Conservation (phyloP, 2,888 invertebrate species). For the Drosophila rellima region DNA sequence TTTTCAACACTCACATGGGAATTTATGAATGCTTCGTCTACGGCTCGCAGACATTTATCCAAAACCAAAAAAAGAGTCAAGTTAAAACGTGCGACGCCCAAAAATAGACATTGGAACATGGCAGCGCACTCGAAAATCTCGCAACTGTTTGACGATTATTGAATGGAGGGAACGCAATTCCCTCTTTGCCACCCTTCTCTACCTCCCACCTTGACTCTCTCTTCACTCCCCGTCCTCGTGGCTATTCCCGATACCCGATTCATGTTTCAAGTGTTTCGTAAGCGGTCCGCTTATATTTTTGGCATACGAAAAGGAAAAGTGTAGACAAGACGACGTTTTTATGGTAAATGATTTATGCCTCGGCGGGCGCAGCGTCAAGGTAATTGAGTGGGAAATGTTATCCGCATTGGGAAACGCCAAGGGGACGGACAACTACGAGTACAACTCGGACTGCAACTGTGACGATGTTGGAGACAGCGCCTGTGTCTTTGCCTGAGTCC, state of each 20-base stretch:
- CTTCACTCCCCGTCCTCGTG: neutral
- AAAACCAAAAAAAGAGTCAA: constrained; percentile 76
- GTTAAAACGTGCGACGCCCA: constrained; percentile 76
- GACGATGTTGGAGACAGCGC: constrained; percentile 5
- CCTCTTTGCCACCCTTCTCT: neutral
- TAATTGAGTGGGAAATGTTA: constrained; percentile 79
- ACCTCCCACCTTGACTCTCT: neutral
- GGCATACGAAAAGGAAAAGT: constrained; percentile 75
- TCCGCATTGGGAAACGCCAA: constrained; percentile 38
- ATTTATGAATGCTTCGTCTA: constrained; percentile 72
- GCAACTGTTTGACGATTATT: constrained; percentile 75
- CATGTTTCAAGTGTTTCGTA: constrained; percentile 76
- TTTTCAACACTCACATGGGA: constrained; percentile 75
- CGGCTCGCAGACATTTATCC: constrained; percentile 69
- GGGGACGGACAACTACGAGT: neutral
- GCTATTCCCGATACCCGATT: constrained; percentile 48
- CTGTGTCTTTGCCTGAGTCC: constrained; percentile 22
- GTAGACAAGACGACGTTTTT: constrained; percentile 79
- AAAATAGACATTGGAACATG: constrained; percentile 76
- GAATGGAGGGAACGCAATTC: constrained; percentile 51
- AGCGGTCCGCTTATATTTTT: constrained; percentile 76
- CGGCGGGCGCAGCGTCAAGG: constrained; percentile 75
- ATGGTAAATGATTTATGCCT: constrained; percentile 78
- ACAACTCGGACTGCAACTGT: constrained; percentile 15
- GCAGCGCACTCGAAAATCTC: constrained; percentile 58